phyloP scores from a whole-genome alignment of 2,113 vertebrate genomes.

The Oncorhynchus gorbuscha region DNA sequence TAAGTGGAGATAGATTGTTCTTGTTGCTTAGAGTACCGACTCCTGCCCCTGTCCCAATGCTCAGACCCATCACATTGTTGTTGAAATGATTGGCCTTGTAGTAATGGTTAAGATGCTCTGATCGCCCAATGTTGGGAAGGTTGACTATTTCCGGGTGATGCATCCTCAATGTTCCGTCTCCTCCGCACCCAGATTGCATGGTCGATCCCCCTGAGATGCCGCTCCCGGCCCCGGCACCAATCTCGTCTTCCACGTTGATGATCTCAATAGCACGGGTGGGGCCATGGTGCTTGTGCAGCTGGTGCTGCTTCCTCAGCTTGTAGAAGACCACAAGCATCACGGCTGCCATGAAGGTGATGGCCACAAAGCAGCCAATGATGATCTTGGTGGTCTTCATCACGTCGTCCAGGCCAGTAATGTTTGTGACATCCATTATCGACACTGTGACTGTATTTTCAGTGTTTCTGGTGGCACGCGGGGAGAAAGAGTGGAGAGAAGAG shows the following conservation, averaged over 20 bases:
- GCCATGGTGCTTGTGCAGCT: constrained; percentile 91
- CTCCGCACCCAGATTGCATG: constrained; percentile 60
- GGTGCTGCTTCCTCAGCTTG: constrained; percentile 92
- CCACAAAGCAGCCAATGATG: constrained; percentile 94
- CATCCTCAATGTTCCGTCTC: constrained; percentile 67
- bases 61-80: constrained; percentile 79
- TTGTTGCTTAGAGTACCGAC: constrained; percentile 71
- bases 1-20: constrained; percentile 45
- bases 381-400: constrained; percentile 97
- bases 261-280: constrained; percentile 90
- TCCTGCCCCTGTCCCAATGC: constrained; percentile 56
- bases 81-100: constrained; percentile 90
- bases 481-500: constrained; percentile 79
- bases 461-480: constrained; percentile 78
- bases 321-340: constrained; percentile 95
- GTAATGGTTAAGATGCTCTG: constrained; percentile 89
- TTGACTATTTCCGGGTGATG: constrained; percentile 81
- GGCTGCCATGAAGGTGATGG: constrained; percentile 94
- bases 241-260: constrained; percentile 92
- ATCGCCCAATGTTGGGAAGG: constrained; percentile 79
- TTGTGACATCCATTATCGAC: constrained; percentile 83
- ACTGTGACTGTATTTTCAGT: constrained; percentile 83
- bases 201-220: constrained; percentile 75
- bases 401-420: constrained; percentile 85
- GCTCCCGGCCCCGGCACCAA: constrained; percentile 75